Evolutionary conservation across 2,888 invertebrate genomes (phyloP).

Genomic region (Aelia acuminata): DNA sequence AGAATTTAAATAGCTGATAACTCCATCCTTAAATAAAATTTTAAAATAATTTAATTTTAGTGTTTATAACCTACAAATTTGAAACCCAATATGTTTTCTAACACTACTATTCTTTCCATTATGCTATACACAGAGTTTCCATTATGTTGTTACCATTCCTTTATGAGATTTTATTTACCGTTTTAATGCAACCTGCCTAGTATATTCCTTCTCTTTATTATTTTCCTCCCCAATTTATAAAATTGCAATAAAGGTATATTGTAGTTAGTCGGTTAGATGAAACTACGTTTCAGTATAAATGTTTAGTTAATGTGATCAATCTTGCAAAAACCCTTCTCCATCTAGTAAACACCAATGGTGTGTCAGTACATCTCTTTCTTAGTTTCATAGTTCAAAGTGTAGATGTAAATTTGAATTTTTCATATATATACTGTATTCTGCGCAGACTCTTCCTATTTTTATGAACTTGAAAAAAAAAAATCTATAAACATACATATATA

Average conservation of each 20-base stretch:
- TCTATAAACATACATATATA: too few species aligned
- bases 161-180: slow-evolving; percentile 12
- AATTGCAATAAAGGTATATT: slow-evolving; percentile 1
- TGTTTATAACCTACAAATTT: neutral
- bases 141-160: neutral
- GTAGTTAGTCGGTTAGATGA: slow-evolving; percentile 25
- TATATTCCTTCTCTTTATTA: neutral
- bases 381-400: neutral
- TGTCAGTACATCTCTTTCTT: neutral
- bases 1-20: too few species aligned
- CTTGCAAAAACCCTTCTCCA: neutral
- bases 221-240: neutral
- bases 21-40: too few species aligned
- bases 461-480: too few species aligned
- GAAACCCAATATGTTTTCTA: neutral
- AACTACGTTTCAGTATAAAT: neutral
- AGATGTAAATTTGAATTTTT: slow-evolving; percentile 11
- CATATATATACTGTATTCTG: slow-evolving; percentile 25
- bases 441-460: slow-evolving; percentile 44
- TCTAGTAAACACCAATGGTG: neutral
- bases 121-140: neutral
- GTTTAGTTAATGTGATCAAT: neutral
- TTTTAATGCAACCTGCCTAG: slow-evolving; percentile 5
- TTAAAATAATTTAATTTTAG: too few species aligned
- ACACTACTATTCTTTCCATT: neutral